Percentiles rank a stretch among this genome's conserved stretches.
These are phyloP conservation scores for Pitangus sulphuratus DNA, from an alignment of 2,797 vertebrate species.

Conservation along the genomic window DNA sequence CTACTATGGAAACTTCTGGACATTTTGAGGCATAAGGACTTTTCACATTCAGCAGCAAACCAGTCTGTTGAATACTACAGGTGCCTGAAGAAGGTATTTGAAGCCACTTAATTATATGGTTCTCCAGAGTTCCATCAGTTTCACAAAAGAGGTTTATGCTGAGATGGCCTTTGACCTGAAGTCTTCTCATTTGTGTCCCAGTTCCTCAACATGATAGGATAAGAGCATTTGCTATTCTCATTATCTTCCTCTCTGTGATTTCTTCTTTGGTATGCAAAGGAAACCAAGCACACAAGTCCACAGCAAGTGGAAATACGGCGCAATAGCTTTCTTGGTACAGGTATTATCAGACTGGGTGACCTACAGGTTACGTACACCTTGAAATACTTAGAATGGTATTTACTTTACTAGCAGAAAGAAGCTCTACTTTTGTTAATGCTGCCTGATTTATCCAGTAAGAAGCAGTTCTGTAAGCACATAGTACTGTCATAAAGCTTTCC, in stretches of 20 bases:
- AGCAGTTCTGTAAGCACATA: background rate
- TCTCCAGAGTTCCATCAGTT: background rate
- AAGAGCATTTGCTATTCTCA: background rate
- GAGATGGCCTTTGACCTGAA: background rate
- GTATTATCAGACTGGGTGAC: background rate
- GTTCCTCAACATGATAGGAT: background rate
- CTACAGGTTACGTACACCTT: background rate
- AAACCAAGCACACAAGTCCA: background rate
- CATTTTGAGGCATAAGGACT: background rate
- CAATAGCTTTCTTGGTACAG: background rate
- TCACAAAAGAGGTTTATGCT: background rate
- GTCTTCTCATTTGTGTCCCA: background rate
- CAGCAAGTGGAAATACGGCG: background rate
- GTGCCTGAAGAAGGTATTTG: background rate
- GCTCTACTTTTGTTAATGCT: background rate
- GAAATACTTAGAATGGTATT: background rate
- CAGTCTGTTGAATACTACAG: background rate
- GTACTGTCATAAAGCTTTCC: background rate
- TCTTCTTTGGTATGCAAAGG: background rate
- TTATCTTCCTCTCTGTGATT: background rate
- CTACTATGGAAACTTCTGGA: background rate
- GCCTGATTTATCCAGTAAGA: background rate
- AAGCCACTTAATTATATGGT: background rate
- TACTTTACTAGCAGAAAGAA: background rate
- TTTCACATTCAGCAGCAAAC: background rate